phyloP scores from a whole-genome alignment of 2,113 vertebrate species.

The Lamprologus tigripictilis region DNA sequence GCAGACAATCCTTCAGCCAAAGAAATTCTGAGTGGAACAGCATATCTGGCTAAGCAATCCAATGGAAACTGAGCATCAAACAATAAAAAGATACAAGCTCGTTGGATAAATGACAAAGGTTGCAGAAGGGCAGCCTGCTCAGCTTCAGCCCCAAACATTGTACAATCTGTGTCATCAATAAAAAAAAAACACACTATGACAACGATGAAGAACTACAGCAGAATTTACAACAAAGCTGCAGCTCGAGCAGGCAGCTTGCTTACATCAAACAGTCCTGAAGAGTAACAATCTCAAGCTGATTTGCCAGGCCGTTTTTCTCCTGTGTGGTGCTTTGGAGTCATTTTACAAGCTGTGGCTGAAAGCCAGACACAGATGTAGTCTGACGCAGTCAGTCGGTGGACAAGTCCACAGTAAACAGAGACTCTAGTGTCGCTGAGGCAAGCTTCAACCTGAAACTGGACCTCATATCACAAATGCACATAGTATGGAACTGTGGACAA shows the following conservation, averaged over 20 bases:
- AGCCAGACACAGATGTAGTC: constrained; percentile 53
- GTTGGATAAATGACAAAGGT: constrained; percentile 21
- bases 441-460: constrained; percentile 45
- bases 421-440: constrained; percentile 35
- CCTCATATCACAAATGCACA: constrained; percentile 32
- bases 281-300: constrained; percentile 14
- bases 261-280: background rate
- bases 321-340: constrained; percentile 16
- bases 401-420: constrained; percentile 56
- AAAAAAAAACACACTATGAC: background rate
- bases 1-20: background rate
- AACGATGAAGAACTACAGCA: constrained; percentile 13
- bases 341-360: constrained; percentile 60
- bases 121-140: constrained; percentile 7
- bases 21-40: background rate
- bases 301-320: constrained; percentile 26
- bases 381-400: constrained; percentile 30
- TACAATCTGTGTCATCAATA: constrained; percentile 11
- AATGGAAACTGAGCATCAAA: background rate
- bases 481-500: constrained; percentile 17
- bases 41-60: background rate
- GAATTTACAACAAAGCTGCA: constrained; percentile 4
- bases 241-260: background rate
- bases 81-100: background rate
- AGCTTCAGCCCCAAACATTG: background rate